Percentiles rank a stretch among this genome's conserved stretches.
These are phyloP conservation scores for Dipodomys merriami DNA, from an alignment of 2,113 vertebrate species.

Conservation along the genomic window DNA sequence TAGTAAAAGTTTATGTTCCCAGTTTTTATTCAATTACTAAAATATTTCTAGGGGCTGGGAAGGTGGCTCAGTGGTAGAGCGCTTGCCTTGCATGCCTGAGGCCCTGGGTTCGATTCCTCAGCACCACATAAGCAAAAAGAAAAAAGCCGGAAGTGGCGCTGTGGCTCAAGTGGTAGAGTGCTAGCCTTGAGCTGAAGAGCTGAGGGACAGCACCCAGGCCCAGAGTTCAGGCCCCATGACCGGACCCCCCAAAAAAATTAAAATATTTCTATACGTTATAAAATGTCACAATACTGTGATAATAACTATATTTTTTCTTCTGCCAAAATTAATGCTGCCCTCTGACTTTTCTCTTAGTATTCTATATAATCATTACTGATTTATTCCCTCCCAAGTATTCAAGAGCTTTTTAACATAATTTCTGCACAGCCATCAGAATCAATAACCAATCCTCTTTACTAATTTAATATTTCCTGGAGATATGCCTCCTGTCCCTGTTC, in stretches of 20 bases:
- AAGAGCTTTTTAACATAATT: constrained; percentile 2
- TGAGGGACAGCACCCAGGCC: too few relatives aligned
- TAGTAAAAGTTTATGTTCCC: background rate
- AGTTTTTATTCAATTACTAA: constrained; percentile 25
- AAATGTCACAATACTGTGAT: constrained; percentile 21
- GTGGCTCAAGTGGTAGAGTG: too few relatives aligned
- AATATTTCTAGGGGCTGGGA: background rate
- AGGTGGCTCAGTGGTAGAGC: too few relatives aligned
- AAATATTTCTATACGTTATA: background rate
- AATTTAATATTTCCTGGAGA: background rate
- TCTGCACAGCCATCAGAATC: background rate
- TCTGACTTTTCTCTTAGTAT: background rate
- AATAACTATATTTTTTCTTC: background rate
- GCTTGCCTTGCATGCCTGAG: too few relatives aligned
- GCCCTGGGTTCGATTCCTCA: too few relatives aligned
- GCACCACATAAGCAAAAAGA: too few relatives aligned
- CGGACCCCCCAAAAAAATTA: background rate
- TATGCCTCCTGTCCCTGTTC: background rate
- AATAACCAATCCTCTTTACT: background rate
- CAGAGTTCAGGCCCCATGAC: too few relatives aligned
- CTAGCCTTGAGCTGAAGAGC: too few relatives aligned
- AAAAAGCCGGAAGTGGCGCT: too few relatives aligned
- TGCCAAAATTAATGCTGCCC: background rate
- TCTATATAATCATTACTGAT: background rate
- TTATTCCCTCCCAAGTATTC: background rate